Evolutionary conservation across 2,113 vertebrate species (phyloP).

Genomic region (Anolis carolinensis): DNA sequence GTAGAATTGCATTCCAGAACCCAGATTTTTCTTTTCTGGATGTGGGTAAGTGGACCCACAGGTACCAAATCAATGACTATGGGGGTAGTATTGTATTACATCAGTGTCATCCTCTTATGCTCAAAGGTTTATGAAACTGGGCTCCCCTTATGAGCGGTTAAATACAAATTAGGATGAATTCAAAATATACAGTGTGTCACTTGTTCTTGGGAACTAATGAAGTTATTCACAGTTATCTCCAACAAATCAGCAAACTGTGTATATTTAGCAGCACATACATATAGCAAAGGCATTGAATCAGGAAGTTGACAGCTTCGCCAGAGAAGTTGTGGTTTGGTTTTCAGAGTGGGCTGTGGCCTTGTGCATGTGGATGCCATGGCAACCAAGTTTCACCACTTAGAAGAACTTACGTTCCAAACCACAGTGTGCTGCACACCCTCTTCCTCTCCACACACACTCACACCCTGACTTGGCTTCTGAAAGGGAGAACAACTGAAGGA

Average conservation of each 20-base stretch:
- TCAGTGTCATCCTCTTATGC: not conserved
- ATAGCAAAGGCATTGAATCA: conserved; percentile 39
- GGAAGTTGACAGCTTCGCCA: conserved; percentile 47
- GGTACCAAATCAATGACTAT: too few species aligned
- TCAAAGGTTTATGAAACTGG: not conserved
- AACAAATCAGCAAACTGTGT: conserved; percentile 48
- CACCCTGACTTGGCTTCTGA: conserved; percentile 37
- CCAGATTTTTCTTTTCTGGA: too few species aligned
- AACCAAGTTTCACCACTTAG: conserved; percentile 79
- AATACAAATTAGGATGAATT: not conserved
- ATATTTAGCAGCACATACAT: conserved; percentile 51
- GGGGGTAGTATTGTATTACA: too few species aligned
- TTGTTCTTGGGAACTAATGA: not conserved
- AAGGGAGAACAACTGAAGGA: conserved; percentile 76
- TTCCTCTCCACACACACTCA: conserved; percentile 73
- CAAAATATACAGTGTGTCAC: not conserved
- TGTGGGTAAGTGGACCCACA: too few species aligned
- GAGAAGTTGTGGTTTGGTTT: conserved; percentile 86
- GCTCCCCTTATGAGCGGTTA: not conserved
- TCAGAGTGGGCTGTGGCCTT: conserved; percentile 73
- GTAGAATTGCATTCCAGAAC: too few species aligned
- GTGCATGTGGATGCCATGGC: conserved; percentile 74
- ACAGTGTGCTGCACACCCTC: conserved; percentile 73
- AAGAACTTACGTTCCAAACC: conserved; percentile 70
- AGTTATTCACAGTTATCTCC: not conserved